Base-by-base conservation (phyloP, 2,888 invertebrate genomes). In the Mellilla xanthometata region DNA sequence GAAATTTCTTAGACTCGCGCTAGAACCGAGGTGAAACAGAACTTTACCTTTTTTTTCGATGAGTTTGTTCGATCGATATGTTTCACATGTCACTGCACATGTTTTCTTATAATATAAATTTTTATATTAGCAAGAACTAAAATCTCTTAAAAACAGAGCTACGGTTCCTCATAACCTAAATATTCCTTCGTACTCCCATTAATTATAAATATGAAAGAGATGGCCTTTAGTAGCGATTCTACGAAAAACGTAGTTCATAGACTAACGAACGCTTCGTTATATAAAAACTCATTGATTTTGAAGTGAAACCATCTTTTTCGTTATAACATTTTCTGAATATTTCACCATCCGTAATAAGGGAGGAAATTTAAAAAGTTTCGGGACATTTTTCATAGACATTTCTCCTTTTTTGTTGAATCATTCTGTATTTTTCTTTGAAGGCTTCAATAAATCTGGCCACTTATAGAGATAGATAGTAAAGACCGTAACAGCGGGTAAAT, bases 281-380 rank as follows among this genome's bases (percentile, higher is more conserved):
- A n/a, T n/a, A n/a, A 66, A 66, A 70, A 72, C 64, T 68, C 67
- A 72, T 74, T 75, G 74, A 75, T 72, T 74, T 72, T 65, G 62
- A 67, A 38, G 11, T 36, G 68, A 69, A 65, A 63, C 66, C 65
- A 63, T 67, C 65, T 64, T 65, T 61, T 64, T 62, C 66, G 60
- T 68, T 67, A 67, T 58, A 69, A 68, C 70, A 68, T 65, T 69
- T 66, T 54, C 58, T 72, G 71, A 74, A 76, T 76, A 65, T 71
- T 70, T 71, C 68, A 72, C 64, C 60, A 55, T 58, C 57, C 58
- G 57, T 63, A 62, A 62, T 62, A 62, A 67, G 56, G 56, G 56
- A 52, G 52, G 59, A 60, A 65, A 66, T 65, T 66, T 58, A 46
- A 51, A 56, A 56, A 56, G 53, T 56, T 58, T 53, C 12, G 41